Evolutionary conservation across 2,113 vertebrate species (phyloP), one percentile per base, ranked within the genome.

Genomic region (Spea multiplicata): DNA sequence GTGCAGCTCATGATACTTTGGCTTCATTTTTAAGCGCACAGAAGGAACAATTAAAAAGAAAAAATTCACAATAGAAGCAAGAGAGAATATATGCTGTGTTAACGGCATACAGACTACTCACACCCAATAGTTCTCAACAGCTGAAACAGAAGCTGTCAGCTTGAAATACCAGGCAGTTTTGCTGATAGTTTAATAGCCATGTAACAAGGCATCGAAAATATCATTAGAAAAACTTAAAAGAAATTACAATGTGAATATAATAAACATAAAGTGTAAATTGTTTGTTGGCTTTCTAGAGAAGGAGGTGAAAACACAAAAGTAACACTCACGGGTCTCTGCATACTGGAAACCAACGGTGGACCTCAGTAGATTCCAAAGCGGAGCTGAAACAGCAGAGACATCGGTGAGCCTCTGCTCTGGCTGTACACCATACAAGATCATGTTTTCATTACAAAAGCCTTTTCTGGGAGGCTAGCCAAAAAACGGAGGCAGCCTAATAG

Each of bases 401-500:
- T 67, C 84, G 82, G 71, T 85, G 90, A 88, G 90, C 88, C 88
- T 85, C 89, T 84, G 91, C 88, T 91, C 90, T 86, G 88, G 92
- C 88, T 89, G 94, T 93, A 92, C 88, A 90, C 93, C 93, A 91
- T 91, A 92, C 88, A 86, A 86, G 92, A 95, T 95, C 96, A 97
- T 98, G 97, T 95, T 97, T 95, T 91, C 93, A 96, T 96, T 93
- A 97, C 95, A 95, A 96, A 95, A 93, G 91, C 88, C 88, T 86
- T 44, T 86, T 80, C 92, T 89, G 91, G 93, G 93, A 91, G 90
- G 78, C 81, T 83, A 82, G 93, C 93, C 93, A 94, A 91, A 30
- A 90, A 96, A 90, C 86, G 84, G 88, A 84, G 89, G 89, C 82
- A 87, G 93, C 93, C 95, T 93, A 88, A 88, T 90, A 89, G 87